Evolutionary conservation across 2,888 invertebrate genomes (phyloP), one percentile per base, ranked within the genome.

Genomic region (Galeruca laticollis): DNA sequence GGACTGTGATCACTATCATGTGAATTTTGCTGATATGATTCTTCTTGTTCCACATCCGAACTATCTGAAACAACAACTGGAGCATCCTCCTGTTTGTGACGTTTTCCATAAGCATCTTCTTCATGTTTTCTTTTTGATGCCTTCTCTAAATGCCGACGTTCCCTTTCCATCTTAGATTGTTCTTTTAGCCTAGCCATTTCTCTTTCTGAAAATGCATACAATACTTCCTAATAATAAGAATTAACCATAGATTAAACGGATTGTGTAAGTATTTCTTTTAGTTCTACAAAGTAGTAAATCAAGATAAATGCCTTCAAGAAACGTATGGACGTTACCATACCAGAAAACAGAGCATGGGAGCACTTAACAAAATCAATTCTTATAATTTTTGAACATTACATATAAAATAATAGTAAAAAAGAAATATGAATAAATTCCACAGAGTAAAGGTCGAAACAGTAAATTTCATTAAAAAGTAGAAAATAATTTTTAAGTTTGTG

Each of bases 131-230:
- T 75, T 74, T 85, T 85, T 4, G 84, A 77, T 79, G 84, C 83
- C 79, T 84, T 80, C 78, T 83, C 82, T 76, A 82, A 67, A 52
- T 94, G 89, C 13, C 94, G 88, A 0, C 93, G 91, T 83, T 93
- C 93, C 15, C 94, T 84, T 81, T 94, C 94, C 64, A 89, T 88
- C 21, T 92, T 88, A 0, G 93, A 92, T 63, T 90, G 90, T 82
- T 94, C 91, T 83, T 94, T 94, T 65, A 93, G 89, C 76, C 93
- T 89, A 2, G 92, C 92, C 89, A 92, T 93, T 86, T 94, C 92
- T 35, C 93, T 87, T 79, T 92, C 93, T 87, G 77, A 18, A 85
- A 77, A 37, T 33, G 66, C 64, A 63, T n/a, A n/a, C n/a, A 10
- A 11, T 26, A 15, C 11, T 8, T 56, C 35, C 18, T 20, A 31